A percentile compares a stretch with the other conserved stretches of the same genome.
phyloP scores from a whole-genome alignment of 2,888 invertebrate genomes.

The Drosophila testacea region DNA sequence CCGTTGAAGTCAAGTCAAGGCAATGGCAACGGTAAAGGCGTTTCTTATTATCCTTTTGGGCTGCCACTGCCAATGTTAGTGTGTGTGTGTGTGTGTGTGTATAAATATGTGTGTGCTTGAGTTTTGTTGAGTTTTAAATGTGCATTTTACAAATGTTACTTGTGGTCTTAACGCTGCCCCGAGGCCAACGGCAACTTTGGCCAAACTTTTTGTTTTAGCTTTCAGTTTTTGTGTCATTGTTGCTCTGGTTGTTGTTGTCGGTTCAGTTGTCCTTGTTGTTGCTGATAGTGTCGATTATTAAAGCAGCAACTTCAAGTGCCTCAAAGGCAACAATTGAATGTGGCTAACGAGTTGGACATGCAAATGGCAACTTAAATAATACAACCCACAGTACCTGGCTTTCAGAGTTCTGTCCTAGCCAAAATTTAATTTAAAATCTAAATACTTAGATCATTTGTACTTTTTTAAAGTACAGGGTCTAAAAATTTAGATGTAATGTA shows the following conservation, averaged over 20 bases:
- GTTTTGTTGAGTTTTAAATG: conserved; percentile 74
- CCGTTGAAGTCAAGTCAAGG: conserved; percentile 57
- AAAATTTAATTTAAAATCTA: no score
- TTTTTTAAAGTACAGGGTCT: no score
- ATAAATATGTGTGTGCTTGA: conserved; percentile 36
- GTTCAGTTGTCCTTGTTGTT: conserved; percentile 18
- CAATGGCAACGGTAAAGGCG: conserved; percentile 61
- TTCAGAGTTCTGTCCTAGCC: not conserved
- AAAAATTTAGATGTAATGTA: no score
- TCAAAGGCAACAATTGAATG: conserved; percentile 44
- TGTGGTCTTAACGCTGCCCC: conserved; percentile 73
- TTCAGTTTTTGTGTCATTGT: conserved; percentile 60
- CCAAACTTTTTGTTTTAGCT: conserved; percentile 75
- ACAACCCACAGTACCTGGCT: conserved; percentile 26
- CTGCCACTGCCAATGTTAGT: conserved; percentile 52
- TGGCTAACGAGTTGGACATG: conserved; percentile 64
- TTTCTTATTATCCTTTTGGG: conserved; percentile 79
- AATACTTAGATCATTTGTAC: no score
- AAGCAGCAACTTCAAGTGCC: conserved; percentile 61
- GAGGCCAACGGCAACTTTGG: conserved; percentile 57
- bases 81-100: conserved; percentile 20
- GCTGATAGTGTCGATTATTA: conserved; percentile 66
- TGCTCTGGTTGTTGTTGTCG: conserved; percentile 33
- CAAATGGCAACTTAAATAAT: conserved; percentile 21
- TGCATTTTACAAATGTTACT: conserved; percentile 81